Base-by-base conservation (phyloP, 2,113 vertebrate genomes). In the Hipposideros armiger region DNA sequence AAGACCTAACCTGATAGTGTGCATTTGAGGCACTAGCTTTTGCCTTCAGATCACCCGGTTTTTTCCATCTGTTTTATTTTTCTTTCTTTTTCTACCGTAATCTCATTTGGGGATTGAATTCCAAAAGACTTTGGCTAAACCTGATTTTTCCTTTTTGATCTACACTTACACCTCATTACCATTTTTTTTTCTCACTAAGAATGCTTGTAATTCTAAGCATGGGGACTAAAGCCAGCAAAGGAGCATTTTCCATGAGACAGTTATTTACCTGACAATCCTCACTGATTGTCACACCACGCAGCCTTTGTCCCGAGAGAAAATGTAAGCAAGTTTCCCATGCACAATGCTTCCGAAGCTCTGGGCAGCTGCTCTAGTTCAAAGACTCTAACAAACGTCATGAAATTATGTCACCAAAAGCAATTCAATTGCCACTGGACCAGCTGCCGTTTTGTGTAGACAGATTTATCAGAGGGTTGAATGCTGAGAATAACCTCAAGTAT, bases 371-470 rank as follows among this genome's bases (percentile, higher is more conserved):
- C 92, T 93, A 87, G 80, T 97, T 96, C 95, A 95, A 64, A 76
- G 69, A 69, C 67, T 91, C 73, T 77, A 96, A 87, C 97, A 92
- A 95, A 22, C 28, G 42, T 82, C 92, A 82, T 90, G 94, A 87
- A 97, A 97, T 97, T 87, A 83, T 87, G 74, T 95, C 80, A 96
- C 83, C 86, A 94, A 76, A 96, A 93, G 80, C 74, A 96, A 89
- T 94, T 87, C 24, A 83, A 40, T 97, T 97, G 94, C 87, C 94
- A 88, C 86, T 94, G 95, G 93, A 95, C 10, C 11, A 70, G 70
- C 96, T 97, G 90, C 93, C 47, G 87, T 98, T 98, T 97, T 98
- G 88, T 96, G 94, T 94, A 94, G 40, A 40, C 95, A 94, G 74
- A 94, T 94, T 87, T 97, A 83, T 74, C 92, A 96, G 86, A 90